Base-by-base conservation (phyloP, 2,888 invertebrate species). In the Drosophila anomelani region DNA sequence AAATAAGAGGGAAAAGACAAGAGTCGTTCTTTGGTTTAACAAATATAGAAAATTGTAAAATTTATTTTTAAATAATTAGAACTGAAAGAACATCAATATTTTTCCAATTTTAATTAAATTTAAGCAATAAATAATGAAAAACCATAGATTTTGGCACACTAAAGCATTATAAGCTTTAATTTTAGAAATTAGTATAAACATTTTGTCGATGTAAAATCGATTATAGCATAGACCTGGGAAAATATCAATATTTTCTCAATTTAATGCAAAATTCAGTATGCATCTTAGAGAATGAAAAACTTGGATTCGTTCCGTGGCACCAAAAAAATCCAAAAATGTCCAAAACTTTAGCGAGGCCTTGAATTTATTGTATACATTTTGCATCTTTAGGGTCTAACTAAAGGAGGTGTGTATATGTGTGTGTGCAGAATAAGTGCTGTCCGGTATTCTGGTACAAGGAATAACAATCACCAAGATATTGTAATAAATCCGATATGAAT, bases 351-450 rank as follows among this genome's bases (percentile, higher is more conserved):
- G 3, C 12, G 12, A 49, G 17, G 32, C 13, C 32, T 49, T 49
- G 17, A 51, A 51, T 51, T 51, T 51, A 51, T 51, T 51, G 13
- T 51, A 51, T 20, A 20, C 20, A 34, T 13, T 20, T 13, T 5
- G 5, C 0, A 12, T 47, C 9, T 20, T 51, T 9, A 8, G 49
- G 49, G 32, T 51, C 20, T 34, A 49, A 49, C 32, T 20, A 32
- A 32, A 17, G 6, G 23, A n/a, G 29, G 29, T 13, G 3, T 23
- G 23, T 12, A 12, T 46, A 15, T 26, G 4, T 34, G 20, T 15
- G 32, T 32, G 29, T 47, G 20, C 20, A 15, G 23, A 53, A 51
- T 20, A 53, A 36, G 51, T 53, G 51, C 15, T 36, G 34, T 53
- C 23, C 20, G 34, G 15, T 20, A 34, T 23, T 51, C 20, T 51